Evolutionary conservation across 2,797 vertebrate species (phyloP).

Genomic region (Balearica regulorum): DNA sequence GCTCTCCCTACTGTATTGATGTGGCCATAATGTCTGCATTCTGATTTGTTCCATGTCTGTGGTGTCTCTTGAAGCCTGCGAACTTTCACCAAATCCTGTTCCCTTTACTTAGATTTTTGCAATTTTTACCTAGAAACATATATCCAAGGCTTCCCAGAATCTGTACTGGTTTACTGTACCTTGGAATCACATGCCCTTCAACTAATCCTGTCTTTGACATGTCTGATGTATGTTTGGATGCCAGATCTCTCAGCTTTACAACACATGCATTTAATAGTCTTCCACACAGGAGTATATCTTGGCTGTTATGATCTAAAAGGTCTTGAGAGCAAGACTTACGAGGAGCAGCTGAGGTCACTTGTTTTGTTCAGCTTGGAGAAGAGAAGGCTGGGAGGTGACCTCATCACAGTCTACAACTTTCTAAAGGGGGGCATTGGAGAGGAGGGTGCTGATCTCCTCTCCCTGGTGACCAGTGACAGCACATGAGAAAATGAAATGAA

Average conservation of each 20-base stretch:
- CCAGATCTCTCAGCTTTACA: background rate
- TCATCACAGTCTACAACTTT: background rate
- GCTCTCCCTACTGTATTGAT: background rate
- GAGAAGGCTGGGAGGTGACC: background rate
- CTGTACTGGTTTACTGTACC: background rate
- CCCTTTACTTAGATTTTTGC: background rate
- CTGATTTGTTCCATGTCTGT: background rate
- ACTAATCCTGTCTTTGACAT: background rate
- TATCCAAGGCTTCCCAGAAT: background rate
- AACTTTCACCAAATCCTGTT: background rate
- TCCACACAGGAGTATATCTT: background rate
- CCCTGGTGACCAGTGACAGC: background rate
- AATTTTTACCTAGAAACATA: background rate
- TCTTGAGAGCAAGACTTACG: rapidly evolving
- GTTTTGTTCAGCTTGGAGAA: background rate
- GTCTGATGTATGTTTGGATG: background rate
- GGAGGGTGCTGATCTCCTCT: background rate
- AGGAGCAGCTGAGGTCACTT: background rate
- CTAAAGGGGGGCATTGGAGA: background rate
- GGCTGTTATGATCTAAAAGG: background rate
- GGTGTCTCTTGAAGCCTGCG: background rate
- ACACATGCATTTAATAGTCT: background rate
- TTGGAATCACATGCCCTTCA: background rate
- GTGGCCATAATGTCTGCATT: background rate
- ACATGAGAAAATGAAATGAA: background rate